Evolutionary conservation across 2,797 vertebrate species (phyloP), one percentile per base, ranked within the genome.

Genomic region (Aphelocoma californica): DNA sequence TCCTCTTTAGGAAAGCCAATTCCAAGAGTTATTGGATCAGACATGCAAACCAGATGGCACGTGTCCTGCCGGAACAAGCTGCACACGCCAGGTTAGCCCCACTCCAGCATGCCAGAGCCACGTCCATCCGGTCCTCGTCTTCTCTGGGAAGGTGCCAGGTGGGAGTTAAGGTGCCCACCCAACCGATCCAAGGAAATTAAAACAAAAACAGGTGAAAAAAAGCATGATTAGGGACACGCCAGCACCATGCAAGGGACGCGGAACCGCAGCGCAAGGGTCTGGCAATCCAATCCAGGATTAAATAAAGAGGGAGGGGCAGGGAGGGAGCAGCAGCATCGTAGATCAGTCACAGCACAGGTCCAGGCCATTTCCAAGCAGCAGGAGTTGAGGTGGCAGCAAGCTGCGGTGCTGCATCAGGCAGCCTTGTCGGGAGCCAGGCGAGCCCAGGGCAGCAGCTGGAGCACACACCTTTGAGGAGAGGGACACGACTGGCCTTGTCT

Each of bases 391-490:
- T 61, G 91, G 80, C 95, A 24, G 38, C 92, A 95, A 95, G 97
- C 95, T 84, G 96, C 45, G 53, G 88, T 18, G 75, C 54, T 88
- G 88, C 79, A 51, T 79, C 82, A 88, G 71, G 71, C 91, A 97
- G 96, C 93, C 82, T 40, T 38, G 82, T 26, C 0, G 28, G 38
- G 80, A 92, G 69, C 80, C 95, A 85, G 29, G 13, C 14, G 57
- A 80, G 95, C 79, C 51, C 54, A 28, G 85, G 84, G 72, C 77
- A 87, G 86, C 53, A 77, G 93, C 62, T 1, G 62, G n/a, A 20
- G 50, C 91, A 95, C 95, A 97, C 97, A 98, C 98, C 98, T 98
- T 97, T 98, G 44, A 94, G 96, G 75, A 97, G 96, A 64, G 98
- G 98, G 69, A 98, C 97, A 1, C 96, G 96, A 50, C 97, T 98